Evolutionary conservation across 1,140 invertebrate species (phyloP), one percentile per base, ranked within the genome.

Genomic region (Meloidogyne exigua): DNA sequence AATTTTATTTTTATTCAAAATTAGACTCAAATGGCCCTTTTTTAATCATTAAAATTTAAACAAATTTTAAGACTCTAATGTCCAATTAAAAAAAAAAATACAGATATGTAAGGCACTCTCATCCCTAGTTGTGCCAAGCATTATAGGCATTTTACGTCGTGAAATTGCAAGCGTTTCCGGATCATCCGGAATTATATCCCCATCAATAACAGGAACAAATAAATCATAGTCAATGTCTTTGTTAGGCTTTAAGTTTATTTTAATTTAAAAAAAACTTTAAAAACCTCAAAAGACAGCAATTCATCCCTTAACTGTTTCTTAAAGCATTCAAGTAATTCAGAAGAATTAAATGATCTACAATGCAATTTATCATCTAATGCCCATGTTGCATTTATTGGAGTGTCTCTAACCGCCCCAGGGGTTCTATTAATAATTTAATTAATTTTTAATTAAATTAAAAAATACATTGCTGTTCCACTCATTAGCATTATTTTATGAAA

Each of bases 401-500:
- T 82, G 15, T 87, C 79, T 15, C 85, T 44, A 10, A 87, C 85
- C 1, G 78, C 79, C 25, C 95, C 93, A 93, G 96, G 0, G 93
- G 94, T 77, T 23, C 49, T 57, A 5, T 57, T 57, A 49, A 49
- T n/a, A n/a, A 49, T 3, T 39, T 9, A 57, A 57, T n/a, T 5
- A 57, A 57, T 57, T n/a, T n/a, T n/a, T n/a, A 57, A n/a, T n/a
- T 57, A 9, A 57, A 9, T 57, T 9, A 39, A 18, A 15, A 49
- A 57, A n/a, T 57, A 57, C 49, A 57, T 57, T 0, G 95, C 95
- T 21, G 95, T 95, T 0, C 95, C 95, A 26, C 93, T 95, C 93
- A 96, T 95, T 28, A 98, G 90, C 73, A 98, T 92, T 9, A 93
- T 94, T 81, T 94, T 92, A 88, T 96, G 93, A 88, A 98, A 97